A percentile compares a stretch with the other conserved stretches of the same genome.
Conservation (phyloP, 2,888 invertebrate species). For the Cylloceria caligata region DNA sequence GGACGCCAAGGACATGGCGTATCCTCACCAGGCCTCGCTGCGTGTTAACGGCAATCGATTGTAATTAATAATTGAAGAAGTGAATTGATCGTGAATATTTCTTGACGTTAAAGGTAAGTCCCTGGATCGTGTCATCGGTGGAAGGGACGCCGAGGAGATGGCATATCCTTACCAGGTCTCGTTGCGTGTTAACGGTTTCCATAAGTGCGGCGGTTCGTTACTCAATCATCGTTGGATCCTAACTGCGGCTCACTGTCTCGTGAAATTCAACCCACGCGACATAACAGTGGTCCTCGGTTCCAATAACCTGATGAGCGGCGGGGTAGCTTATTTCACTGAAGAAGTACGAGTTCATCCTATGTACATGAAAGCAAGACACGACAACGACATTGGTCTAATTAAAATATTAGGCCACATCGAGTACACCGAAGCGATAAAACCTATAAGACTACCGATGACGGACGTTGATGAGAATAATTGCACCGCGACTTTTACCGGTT, state of each 20-base stretch:
- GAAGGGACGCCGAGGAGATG: slow-evolving; percentile 62
- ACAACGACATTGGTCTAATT: slow-evolving; percentile 69
- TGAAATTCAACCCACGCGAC: slow-evolving; percentile 46
- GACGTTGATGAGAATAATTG: slow-evolving; percentile 81
- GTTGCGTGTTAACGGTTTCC: slow-evolving; percentile 64
- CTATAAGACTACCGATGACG: slow-evolving; percentile 81
- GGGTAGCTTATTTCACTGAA: slow-evolving; percentile 57
- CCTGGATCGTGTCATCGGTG: slow-evolving; percentile 64
- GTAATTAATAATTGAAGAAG: too few species aligned
- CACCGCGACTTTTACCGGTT: slow-evolving; percentile 84
- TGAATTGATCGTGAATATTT: neutral
- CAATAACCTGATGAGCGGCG: slow-evolving; percentile 66
- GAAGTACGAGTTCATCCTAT: slow-evolving; percentile 58
- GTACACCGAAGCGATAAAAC: slow-evolving; percentile 79
- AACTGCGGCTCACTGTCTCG: slow-evolving; percentile 69
- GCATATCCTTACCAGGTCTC: slow-evolving; percentile 71
- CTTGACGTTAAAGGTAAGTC: neutral
- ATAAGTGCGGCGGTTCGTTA: slow-evolving; percentile 71
- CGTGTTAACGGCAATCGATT: too few species aligned
- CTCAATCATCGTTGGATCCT: slow-evolving; percentile 69
- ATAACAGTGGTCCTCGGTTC: slow-evolving; percentile 67
- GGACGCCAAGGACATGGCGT: too few species aligned
- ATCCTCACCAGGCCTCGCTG: too few species aligned
- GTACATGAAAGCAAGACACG: slow-evolving; percentile 40
- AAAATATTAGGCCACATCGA: slow-evolving; percentile 43